A percentile compares a stretch with the other conserved stretches of the same genome.
These are phyloP conservation scores for Bambusicola thoracicus DNA, from an alignment of 2,113 vertebrate species.

Conservation along the genomic window DNA sequence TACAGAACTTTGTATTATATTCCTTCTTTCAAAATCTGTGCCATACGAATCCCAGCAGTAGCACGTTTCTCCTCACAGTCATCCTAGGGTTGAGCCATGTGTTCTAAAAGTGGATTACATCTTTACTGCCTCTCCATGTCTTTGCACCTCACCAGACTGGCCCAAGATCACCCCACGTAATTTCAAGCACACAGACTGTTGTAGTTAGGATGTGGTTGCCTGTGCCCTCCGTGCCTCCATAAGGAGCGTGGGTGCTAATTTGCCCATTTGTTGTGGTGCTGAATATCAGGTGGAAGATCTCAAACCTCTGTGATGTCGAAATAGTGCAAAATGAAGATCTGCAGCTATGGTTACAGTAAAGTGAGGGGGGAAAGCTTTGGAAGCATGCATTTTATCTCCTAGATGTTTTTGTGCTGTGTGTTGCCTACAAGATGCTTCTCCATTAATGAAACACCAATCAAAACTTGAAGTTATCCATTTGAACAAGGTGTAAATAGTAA, in stretches of 20 bases:
- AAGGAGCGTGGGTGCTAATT: background rate
- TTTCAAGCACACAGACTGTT: background rate
- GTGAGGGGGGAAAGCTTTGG: background rate
- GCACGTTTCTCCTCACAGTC: background rate
- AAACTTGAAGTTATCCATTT: constrained; percentile 19
- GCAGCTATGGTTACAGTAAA: background rate
- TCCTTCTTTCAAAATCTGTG: background rate
- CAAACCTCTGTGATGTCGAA: background rate
- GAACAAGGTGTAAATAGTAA: background rate
- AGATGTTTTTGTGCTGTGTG: background rate
- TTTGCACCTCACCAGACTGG: background rate
- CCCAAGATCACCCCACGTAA: background rate
- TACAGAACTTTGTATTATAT: background rate
- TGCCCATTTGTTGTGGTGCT: background rate
- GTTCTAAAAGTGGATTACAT: background rate
- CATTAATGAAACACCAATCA: background rate
- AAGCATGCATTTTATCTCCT: background rate
- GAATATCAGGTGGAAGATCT: background rate
- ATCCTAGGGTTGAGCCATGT: background rate
- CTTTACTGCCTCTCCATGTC: background rate
- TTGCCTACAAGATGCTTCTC: background rate
- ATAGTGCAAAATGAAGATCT: background rate
- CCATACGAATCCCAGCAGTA: background rate
- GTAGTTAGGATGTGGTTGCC: rapidly evolving
- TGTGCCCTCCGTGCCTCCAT: rapidly evolving